A percentile compares a stretch with the other conserved stretches of the same genome.
These are phyloP conservation scores for Acleris cristana DNA, from an alignment of 2,888 invertebrate genomes.

Conservation along the genomic window DNA sequence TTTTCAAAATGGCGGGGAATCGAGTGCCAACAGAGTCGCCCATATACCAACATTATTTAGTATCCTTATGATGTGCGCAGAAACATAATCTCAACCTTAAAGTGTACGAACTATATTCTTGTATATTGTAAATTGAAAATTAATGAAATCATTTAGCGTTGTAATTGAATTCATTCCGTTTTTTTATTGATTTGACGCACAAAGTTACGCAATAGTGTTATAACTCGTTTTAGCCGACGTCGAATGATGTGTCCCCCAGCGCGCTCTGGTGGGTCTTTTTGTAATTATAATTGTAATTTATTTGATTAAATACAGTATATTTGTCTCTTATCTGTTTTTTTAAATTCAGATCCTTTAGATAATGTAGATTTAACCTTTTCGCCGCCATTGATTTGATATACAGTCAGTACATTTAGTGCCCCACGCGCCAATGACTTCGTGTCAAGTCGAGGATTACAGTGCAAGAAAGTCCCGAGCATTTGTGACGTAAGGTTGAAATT, in stretches of 20 bases:
- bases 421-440: too few relatives aligned
- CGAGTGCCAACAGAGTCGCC: constrained; percentile 2
- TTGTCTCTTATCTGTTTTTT: constrained; percentile 62
- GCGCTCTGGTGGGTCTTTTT: constrained; percentile 74
- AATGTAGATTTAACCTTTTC: background rate
- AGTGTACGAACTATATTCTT: constrained; percentile 74
- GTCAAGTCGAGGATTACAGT: too few relatives aligned
- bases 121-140: constrained; percentile 73
- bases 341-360: constrained; percentile 22
- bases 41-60: constrained; percentile 1
- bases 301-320: constrained; percentile 81
- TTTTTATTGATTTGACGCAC: constrained; percentile 61
- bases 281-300: constrained; percentile 78
- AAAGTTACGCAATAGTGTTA: constrained; percentile 44
- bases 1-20: background rate
- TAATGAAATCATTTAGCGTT: constrained; percentile 48
- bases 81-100: constrained; percentile 65
- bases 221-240: constrained; percentile 21
- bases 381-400: too few relatives aligned
- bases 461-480: too few relatives aligned
- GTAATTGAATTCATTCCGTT: constrained; percentile 28
- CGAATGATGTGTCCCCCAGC: constrained; percentile 58
- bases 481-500: too few relatives aligned
- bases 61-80: constrained; percentile 30
- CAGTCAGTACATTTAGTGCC: too few relatives aligned